Conservation (phyloP, 2,797 vertebrate species). For the Enteromius argenteus region DNA sequence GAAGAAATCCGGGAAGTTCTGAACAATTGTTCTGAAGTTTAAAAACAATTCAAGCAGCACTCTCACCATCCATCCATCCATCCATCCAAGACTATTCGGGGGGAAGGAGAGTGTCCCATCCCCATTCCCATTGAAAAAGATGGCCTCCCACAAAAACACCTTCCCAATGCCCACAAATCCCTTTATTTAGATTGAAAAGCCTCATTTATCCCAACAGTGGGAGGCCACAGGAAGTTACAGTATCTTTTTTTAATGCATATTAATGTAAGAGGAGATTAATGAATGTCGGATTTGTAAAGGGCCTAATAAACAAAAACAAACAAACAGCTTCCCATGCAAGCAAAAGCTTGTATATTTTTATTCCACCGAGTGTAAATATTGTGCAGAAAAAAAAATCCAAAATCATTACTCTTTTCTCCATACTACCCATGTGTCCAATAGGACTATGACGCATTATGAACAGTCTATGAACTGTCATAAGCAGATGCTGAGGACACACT, state of each 20-base stretch:
- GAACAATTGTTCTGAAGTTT: conserved; percentile 82
- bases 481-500: conserved; percentile 69
- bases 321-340: conserved; percentile 35
- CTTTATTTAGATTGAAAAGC: conserved; percentile 14
- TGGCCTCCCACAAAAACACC: conserved; percentile 48
- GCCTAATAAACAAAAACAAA: conserved; percentile 51
- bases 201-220: conserved; percentile 63
- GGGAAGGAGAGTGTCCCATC: conserved; percentile 57
- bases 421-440: conserved; percentile 40
- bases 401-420: conserved; percentile 14
- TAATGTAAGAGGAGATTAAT: conserved; percentile 48
- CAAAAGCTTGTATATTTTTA: conserved; percentile 60
- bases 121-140: conserved; percentile 61
- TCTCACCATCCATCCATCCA: conserved; percentile 62
- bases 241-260: conserved; percentile 66
- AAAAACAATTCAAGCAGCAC: conserved; percentile 73
- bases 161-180: conserved; percentile 5
- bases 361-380: conserved; percentile 73
- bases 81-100: conserved; percentile 67
- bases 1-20: conserved; percentile 81
- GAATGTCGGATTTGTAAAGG: conserved; percentile 56
- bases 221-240: conserved; percentile 63
- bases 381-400: conserved; percentile 51
- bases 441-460: conserved; percentile 70
- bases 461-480: conserved; percentile 50